Evolutionary conservation across 1,140 invertebrate species (phyloP).

Genomic region (Brachionus calyciflorus): DNA sequence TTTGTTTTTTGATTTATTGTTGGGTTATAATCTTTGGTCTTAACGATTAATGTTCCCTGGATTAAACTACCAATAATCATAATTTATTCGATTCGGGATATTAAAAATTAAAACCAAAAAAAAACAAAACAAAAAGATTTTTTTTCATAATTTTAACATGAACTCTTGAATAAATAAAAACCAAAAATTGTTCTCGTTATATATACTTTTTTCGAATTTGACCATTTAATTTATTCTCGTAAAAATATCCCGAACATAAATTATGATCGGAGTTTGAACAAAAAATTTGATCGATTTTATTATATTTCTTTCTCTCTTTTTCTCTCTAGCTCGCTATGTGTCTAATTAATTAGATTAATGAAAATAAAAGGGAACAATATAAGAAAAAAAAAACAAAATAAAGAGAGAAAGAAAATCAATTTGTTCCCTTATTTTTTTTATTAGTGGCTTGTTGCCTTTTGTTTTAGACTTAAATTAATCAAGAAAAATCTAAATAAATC

Average conservation of each 20-base stretch:
- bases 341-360: slow-evolving; percentile 3
- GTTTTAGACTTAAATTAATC: too few species aligned
- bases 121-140: too few species aligned
- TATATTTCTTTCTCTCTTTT: background rate
- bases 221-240: slow-evolving; percentile 13
- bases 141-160: slow-evolving; percentile 33
- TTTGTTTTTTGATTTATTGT: too few species aligned
- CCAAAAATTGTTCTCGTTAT: too few species aligned
- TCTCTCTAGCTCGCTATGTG: too few species aligned
- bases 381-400: background rate
- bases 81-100: too few species aligned
- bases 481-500: too few species aligned
- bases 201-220: slow-evolving; percentile 1
- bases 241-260: slow-evolving; percentile 14
- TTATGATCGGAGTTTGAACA: background rate
- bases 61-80: background rate
- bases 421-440: background rate
- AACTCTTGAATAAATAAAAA: slow-evolving; percentile 1
- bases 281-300: background rate
- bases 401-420: background rate
- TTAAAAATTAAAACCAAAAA: too few species aligned
- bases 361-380: background rate
- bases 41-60: too few species aligned
- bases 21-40: too few species aligned
- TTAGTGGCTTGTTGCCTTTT: too few species aligned